Base-by-base conservation (phyloP, 2,888 invertebrate species). In the Ctena decussata region DNA sequence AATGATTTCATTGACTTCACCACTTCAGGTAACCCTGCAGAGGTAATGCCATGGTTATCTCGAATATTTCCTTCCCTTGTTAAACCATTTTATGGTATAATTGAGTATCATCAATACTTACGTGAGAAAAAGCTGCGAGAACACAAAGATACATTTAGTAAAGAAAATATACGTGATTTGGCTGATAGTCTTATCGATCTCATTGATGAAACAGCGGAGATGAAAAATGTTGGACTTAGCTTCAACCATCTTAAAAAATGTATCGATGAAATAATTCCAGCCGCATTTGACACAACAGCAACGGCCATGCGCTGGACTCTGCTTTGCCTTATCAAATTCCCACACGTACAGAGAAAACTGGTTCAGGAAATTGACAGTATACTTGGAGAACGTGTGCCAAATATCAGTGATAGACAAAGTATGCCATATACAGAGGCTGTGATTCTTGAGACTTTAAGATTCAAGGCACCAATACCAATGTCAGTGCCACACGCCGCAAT, bases 271-370 rank as follows among this genome's bases (percentile, higher is more conserved):
- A 78, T 91, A 53, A 81, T 92, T 18, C 90, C 87, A 0, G 92
- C 93, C 15, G 93, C 92, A 0, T 87, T 89, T 53, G 92, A 91
- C 65, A 93, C 92, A 5, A 81, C 89, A 8, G 73, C 86, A 32
- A 86, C 81, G 1, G 78, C 91, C 11, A n/a, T 92, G 5, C 39
- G 71, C 12, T 93, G 91, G 91, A 39, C 74, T 0, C 65, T 91
- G 21, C 84, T 92, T 2, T 89, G 84, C 73, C 77, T 92, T 85
- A 84, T 84, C 18, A 80, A 80, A 2, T 79, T 85, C 69, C 90
- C 90, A 0, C 84, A 91, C 2, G 81, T 88, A 37, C 93, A 90
- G 70, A 27, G 75, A 35, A 77, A 76, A 24, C 82, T 93, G 5
- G 90, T 90, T 32, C 44, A 60, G 27, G 94, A 94, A 81, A 80